Percentiles rank a stretch among this genome's conserved stretches.
phyloP scores from a whole-genome alignment of 2,113 vertebrate genomes.

The Rhabdornis inornatus region DNA sequence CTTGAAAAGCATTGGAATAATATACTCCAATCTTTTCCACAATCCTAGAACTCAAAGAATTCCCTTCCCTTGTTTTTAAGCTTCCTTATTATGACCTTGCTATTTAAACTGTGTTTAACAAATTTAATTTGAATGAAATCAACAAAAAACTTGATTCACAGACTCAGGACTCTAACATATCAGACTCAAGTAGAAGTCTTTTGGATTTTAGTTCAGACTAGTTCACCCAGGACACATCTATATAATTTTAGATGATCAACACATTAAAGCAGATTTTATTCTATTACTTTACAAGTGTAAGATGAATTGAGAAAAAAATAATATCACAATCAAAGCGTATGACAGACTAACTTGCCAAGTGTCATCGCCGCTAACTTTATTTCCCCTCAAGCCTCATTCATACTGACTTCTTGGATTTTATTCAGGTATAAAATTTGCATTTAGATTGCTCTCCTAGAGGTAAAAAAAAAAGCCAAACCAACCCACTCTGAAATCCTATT shows the following conservation, averaged over 20 bases:
- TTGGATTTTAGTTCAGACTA: background rate
- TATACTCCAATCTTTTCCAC: background rate
- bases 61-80: background rate
- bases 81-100: background rate
- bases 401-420: conserved; percentile 14
- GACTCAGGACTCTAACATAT: background rate
- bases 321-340: background rate
- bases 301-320: background rate
- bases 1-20: background rate
- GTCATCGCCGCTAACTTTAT: background rate
- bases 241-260: background rate
- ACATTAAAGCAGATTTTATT: background rate
- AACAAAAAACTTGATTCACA: background rate
- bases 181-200: background rate
- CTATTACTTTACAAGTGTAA: background rate
- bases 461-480: background rate
- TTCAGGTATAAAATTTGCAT: conserved; percentile 65
- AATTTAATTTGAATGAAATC: background rate
- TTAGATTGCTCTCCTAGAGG: conserved; percentile 40
- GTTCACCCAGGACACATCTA: background rate
- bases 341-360: background rate
- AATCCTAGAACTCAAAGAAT: background rate
- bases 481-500: background rate
- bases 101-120: background rate
- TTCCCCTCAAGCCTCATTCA: background rate